These are phyloP conservation scores for Drosophila nasuta DNA, from an alignment of 1,140 invertebrate species.

Conservation along the genomic window DNA sequence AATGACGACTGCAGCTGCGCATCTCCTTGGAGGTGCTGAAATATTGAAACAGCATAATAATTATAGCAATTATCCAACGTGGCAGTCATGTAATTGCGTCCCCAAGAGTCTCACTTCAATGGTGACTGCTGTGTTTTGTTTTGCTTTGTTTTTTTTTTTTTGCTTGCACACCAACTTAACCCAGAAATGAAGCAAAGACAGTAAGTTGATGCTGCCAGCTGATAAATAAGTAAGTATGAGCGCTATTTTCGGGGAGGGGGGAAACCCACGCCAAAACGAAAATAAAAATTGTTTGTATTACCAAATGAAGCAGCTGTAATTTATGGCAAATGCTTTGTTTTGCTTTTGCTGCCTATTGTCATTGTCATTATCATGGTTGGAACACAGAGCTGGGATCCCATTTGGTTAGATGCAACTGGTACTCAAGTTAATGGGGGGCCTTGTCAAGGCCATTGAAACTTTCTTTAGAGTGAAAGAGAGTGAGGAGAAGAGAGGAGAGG, in stretches of 20 bases:
- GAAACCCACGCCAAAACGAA: constrained; percentile 56
- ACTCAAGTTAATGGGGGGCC: constrained; percentile 36
- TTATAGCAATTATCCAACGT: constrained; percentile 63
- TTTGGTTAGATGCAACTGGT: constrained; percentile 15
- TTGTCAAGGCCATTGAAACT: constrained; percentile 74
- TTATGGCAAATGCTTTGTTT: constrained; percentile 65
- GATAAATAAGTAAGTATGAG: constrained; percentile 38
- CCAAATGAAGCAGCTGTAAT: constrained; percentile 57
- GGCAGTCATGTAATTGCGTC: constrained; percentile 68
- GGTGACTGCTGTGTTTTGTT: background rate
- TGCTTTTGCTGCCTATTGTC: constrained; percentile 33
- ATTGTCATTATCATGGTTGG: constrained; percentile 37
- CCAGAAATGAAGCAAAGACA: constrained; percentile 53
- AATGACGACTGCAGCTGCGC: constrained; percentile 29
- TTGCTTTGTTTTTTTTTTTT: constrained; percentile 6
- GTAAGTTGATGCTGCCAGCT: constrained; percentile 36
- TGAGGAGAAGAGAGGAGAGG: background rate
- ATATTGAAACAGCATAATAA: constrained; percentile 45
- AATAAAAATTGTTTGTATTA: constrained; percentile 43
- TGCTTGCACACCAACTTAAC: constrained; percentile 65
- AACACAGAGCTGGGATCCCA: background rate
- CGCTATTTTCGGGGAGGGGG: constrained; percentile 15
- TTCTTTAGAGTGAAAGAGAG: constrained; percentile 45
- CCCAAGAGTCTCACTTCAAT: constrained; percentile 46
- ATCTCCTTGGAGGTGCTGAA: constrained; percentile 22